phyloP scores from a whole-genome alignment of 2,888 invertebrate genomes.

The Endotricha flammealis region DNA sequence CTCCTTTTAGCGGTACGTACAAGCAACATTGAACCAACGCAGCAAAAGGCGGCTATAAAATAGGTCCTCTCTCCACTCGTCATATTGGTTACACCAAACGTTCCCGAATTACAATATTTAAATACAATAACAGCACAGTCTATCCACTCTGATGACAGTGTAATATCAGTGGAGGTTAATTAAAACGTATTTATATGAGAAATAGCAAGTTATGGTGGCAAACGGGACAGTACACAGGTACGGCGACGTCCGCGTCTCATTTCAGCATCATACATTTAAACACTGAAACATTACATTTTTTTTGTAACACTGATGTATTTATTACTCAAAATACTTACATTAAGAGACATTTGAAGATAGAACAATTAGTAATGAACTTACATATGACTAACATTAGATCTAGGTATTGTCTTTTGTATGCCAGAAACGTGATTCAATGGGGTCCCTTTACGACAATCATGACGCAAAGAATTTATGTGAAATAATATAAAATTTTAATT shows the following conservation, averaged over 20 bases:
- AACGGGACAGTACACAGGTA: slow-evolving; percentile 17
- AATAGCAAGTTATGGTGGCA: slow-evolving; percentile 21
- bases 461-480: slow-evolving; percentile 33
- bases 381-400: slow-evolving; percentile 76
- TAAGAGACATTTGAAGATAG: slow-evolving; percentile 75
- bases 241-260: slow-evolving; percentile 19
- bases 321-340: slow-evolving; percentile 70
- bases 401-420: slow-evolving; percentile 80
- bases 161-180: slow-evolving; percentile 33
- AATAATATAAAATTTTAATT: slow-evolving; percentile 44
- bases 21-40: slow-evolving; percentile 46
- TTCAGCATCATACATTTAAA: slow-evolving; percentile 37
- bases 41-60: slow-evolving; percentile 33
- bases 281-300: slow-evolving; percentile 45
- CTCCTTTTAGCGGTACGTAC: slow-evolving; percentile 30
- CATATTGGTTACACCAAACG: slow-evolving; percentile 29
- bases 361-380: slow-evolving; percentile 75
- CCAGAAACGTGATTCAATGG: slow-evolving; percentile 68
- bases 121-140: slow-evolving; percentile 55
- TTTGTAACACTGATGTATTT: slow-evolving; percentile 57
- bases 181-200: slow-evolving; percentile 31
- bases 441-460: slow-evolving; percentile 48
- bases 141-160: slow-evolving; percentile 37
- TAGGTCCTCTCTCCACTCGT: slow-evolving; percentile 31
- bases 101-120: slow-evolving; percentile 43